phyloP scores from a whole-genome alignment of 2,888 invertebrate species.

The Oconnorella tubifera region DNA sequence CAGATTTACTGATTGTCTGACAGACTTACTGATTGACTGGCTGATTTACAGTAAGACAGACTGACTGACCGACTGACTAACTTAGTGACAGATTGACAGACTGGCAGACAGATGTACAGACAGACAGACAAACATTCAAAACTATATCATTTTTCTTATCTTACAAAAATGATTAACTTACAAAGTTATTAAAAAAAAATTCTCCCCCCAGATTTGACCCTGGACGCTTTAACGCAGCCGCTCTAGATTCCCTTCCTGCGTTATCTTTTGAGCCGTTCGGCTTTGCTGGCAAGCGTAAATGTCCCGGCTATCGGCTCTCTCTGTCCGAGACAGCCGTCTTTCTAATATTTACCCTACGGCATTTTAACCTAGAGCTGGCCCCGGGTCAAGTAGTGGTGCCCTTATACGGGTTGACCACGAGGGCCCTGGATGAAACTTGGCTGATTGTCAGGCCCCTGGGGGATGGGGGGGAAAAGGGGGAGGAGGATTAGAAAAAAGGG shows the following conservation, averaged over 20 bases:
- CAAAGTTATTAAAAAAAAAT: too few species aligned
- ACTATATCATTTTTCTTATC: too few species aligned
- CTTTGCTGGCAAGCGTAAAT: slow-evolving; percentile 53
- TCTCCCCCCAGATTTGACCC: slow-evolving; percentile 51
- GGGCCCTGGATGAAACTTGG: slow-evolving; percentile 44
- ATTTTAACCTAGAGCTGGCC: slow-evolving; percentile 48
- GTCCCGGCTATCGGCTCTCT: slow-evolving; percentile 43
- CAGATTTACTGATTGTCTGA: too few species aligned
- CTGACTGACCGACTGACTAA: too few species aligned
- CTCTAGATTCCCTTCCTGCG: slow-evolving; percentile 38
- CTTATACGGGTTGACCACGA: slow-evolving; percentile 50
- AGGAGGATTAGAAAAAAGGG: too few species aligned
- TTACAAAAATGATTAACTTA: too few species aligned
- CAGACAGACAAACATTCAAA: too few species aligned
- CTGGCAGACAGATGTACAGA: too few species aligned
- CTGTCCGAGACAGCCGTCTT: slow-evolving; percentile 25
- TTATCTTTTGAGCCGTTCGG: slow-evolving; percentile 54
- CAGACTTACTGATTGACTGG: too few species aligned
- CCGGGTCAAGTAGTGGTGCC: slow-evolving; percentile 50
- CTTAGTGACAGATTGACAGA: too few species aligned
- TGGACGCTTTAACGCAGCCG: slow-evolving; percentile 46
- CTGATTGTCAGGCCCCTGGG: not conserved
- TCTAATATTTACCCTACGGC: slow-evolving; percentile 30
- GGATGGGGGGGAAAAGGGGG: too few species aligned
- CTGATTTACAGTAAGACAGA: too few species aligned